phyloP scores from a whole-genome alignment of 2,113 vertebrate species.

The Polypterus senegalus region DNA sequence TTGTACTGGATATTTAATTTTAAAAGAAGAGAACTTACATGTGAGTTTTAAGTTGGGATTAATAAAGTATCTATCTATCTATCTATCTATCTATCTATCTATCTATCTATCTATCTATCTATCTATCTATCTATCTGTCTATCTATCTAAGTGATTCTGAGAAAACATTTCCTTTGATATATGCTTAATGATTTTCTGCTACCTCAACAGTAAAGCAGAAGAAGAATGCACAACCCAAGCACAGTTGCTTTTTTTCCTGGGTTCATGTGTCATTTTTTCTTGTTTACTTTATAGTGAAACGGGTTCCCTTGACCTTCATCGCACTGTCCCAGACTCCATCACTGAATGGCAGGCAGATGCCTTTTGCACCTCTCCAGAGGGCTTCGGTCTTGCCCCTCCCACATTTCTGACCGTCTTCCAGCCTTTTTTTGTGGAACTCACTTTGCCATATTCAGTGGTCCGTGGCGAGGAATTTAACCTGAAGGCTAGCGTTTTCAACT shows the following conservation, averaged over 20 bases:
- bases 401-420: conserved; percentile 48
- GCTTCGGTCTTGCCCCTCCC: conserved; percentile 62
- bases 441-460: conserved; percentile 61
- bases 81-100: too few species aligned
- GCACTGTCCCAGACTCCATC: conserved; percentile 68
- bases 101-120: not conserved
- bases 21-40: not conserved
- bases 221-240: too few species aligned
- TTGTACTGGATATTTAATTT: too few species aligned
- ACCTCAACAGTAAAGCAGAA: too few species aligned
- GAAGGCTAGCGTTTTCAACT: conserved; percentile 53
- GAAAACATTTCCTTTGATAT: too few species aligned
- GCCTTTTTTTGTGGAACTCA: conserved; percentile 66
- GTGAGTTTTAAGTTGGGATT: not conserved
- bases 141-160: too few species aligned
- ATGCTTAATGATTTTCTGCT: too few species aligned
- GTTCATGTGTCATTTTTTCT: too few species aligned
- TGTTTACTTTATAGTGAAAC: too few species aligned
- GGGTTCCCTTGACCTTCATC: not conserved
- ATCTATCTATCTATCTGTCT: not conserved
- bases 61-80: too few species aligned
- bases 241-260: too few species aligned
- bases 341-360: conserved; percentile 68
- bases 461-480: conserved; percentile 60
- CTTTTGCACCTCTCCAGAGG: conserved; percentile 63